Conservation (phyloP, 2,888 invertebrate species). For the Diaperis boleti region DNA sequence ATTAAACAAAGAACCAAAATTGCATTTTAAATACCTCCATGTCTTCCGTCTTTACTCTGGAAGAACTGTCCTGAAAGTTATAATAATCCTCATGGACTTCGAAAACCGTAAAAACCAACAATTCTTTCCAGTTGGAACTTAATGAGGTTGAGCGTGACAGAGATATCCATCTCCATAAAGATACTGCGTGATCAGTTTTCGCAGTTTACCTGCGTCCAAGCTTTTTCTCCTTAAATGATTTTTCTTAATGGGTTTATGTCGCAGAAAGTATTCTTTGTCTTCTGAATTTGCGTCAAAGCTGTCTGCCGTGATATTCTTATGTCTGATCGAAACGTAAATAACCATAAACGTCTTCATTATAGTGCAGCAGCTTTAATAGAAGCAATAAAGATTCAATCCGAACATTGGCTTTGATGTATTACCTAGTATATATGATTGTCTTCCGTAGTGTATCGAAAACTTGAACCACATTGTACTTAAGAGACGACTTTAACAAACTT, state of each 20-base stretch:
- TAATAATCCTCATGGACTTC: constrained; percentile 22
- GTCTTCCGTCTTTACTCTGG: constrained; percentile 6
- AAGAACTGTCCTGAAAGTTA: constrained; percentile 34
- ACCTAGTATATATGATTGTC: background rate
- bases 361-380: background rate
- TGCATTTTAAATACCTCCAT: too few relatives aligned
- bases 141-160: constrained; percentile 38
- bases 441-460: too few relatives aligned
- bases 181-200: constrained; percentile 38
- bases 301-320: background rate
- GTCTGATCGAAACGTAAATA: background rate
- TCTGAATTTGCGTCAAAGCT: background rate
- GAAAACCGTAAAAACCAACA: constrained; percentile 31
- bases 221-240: constrained; percentile 27
- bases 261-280: background rate
- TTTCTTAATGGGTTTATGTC: constrained; percentile 15
- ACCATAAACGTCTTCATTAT: background rate
- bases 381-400: background rate
- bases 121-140: constrained; percentile 32
- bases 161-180: constrained; percentile 39
- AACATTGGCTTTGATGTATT: background rate
- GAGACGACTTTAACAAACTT: background rate
- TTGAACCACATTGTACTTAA: background rate
- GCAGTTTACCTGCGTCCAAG: constrained; percentile 27
- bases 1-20: too few relatives aligned